These are phyloP conservation scores for Romanogobio albipinnatus DNA, from an alignment of 2,113 vertebrate genomes.

Conservation along the genomic window DNA sequence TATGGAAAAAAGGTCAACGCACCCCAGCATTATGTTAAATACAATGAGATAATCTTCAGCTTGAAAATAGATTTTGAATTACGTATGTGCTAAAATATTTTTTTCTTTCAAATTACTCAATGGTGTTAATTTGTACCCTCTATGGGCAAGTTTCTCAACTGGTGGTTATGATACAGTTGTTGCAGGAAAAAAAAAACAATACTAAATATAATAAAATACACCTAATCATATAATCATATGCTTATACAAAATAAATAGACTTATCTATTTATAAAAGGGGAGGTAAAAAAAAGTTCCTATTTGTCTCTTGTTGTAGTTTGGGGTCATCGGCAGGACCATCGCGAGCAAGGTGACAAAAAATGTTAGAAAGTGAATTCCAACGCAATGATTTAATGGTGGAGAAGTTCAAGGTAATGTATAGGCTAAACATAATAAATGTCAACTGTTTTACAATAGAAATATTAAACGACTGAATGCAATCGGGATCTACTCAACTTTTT, in stretches of 20 bases:
- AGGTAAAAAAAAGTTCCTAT: not conserved
- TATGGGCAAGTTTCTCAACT: not conserved
- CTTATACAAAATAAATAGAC: not conserved
- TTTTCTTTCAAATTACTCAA: not conserved
- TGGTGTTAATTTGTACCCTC: not conserved
- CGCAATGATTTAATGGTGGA: no score
- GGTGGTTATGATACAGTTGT: not conserved
- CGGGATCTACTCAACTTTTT: no score
- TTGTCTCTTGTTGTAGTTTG: no score
- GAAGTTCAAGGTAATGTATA: no score
- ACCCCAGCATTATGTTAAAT: not conserved
- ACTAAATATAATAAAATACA: not conserved
- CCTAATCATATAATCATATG: not conserved
- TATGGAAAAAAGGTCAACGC: not conserved
- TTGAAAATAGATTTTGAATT: not conserved
- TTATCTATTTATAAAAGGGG: not conserved
- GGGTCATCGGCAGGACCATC: no score
- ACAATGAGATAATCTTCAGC: not conserved
- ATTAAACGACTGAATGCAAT: no score
- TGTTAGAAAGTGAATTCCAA: no score
- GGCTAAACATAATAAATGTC: no score
- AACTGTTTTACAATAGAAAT: no score
- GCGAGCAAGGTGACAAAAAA: no score
- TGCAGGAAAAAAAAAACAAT: not conserved
- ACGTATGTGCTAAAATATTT: not conserved